Evolutionary conservation across 2,888 invertebrate species (phyloP), one percentile per base, ranked within the genome.

Genomic region (Macrosiphum euphorbiae): DNA sequence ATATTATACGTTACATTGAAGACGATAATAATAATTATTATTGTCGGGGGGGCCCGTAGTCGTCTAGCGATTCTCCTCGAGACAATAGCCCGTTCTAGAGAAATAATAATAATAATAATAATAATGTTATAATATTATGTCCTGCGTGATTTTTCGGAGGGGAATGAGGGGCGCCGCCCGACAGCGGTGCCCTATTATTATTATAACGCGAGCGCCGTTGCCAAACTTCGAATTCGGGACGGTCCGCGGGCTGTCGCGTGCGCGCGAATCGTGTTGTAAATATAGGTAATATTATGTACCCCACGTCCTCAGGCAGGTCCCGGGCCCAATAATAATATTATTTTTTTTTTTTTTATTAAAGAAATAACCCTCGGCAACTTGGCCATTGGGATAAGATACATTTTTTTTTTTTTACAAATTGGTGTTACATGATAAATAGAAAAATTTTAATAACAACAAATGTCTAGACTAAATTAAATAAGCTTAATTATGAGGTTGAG

Each of bases 51-150:
- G 67, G 67, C 92, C 67, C 55, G 84, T 41, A 7, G 67, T 50
- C 50, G 44, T 67, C 41, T 7, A 55, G 13, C 44, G 61, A 26
- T 44, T 44, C 26, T 41, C 61, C 0, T 47, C 86, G 91, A 92
- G 92, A 92, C 92, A 92, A 92, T 92, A 92, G 92, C 55, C 92
- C 92, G 92, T 92, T 92, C 88, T 55, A 47, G 11, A 58, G 26
- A 44, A 44, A 26, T 84, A 44, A 86, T 86, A 10, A 86, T 44
- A 44, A 44, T 44, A 44, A 44, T 85, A 44, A 85, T 44, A 3
- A 55, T 55, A 88, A 28, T 52, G 20, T 41, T 88, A 88, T 88
- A 13, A 47, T 47, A 58, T 41, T 41, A 61, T 35, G 86, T 86
- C 58, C n/a, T 28, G 91, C 91, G n/a, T 86, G 86, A 58, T 58